Percentiles rank a stretch among this genome's conserved stretches.
phyloP scores from a whole-genome alignment of 2,113 vertebrate genomes.

The Esox niger region DNA sequence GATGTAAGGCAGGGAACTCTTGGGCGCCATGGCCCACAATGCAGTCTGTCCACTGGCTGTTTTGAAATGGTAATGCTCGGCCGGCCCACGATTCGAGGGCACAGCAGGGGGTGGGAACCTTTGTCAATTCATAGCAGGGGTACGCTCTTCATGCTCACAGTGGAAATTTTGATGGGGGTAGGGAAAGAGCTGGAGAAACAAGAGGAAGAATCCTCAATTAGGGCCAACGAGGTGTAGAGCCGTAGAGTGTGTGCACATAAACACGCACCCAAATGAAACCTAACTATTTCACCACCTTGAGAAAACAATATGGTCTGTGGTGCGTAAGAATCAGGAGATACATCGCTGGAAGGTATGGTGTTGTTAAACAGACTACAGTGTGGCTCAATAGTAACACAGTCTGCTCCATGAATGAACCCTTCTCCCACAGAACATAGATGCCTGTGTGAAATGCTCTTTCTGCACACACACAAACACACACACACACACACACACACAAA shows the following conservation, averaged over 20 bases:
- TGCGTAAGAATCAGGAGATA: not conserved
- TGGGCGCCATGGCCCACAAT: conserved; percentile 31
- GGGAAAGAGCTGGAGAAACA: too few species aligned
- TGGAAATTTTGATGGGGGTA: not conserved
- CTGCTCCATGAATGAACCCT: conserved; percentile 34
- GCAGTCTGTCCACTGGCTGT: conserved; percentile 29
- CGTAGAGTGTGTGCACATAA: not conserved
- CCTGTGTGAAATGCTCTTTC: conserved; percentile 37
- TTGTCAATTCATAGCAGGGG: conserved; percentile 41
- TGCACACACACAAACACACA: conserved; percentile 18
- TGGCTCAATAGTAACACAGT: conserved; percentile 9
- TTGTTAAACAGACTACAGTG: not conserved
- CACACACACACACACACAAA: conserved; percentile 12
- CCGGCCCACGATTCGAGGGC: conserved; percentile 31
- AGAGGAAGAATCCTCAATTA: not conserved
- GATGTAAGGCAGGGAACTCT: conserved; percentile 9
- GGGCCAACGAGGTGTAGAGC: not conserved
- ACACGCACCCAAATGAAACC: not conserved
- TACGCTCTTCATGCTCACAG: conserved; percentile 29
- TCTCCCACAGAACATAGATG: conserved; percentile 37
- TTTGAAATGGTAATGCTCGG: conserved; percentile 55
- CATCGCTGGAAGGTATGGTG: not conserved
- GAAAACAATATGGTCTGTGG: not conserved
- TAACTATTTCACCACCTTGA: not conserved
- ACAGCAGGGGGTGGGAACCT: not conserved